Percentiles rank a stretch among this genome's conserved stretches.
phyloP scores from a whole-genome alignment of 1,140 invertebrate genomes.

The Dendroctonus ponderosae region DNA sequence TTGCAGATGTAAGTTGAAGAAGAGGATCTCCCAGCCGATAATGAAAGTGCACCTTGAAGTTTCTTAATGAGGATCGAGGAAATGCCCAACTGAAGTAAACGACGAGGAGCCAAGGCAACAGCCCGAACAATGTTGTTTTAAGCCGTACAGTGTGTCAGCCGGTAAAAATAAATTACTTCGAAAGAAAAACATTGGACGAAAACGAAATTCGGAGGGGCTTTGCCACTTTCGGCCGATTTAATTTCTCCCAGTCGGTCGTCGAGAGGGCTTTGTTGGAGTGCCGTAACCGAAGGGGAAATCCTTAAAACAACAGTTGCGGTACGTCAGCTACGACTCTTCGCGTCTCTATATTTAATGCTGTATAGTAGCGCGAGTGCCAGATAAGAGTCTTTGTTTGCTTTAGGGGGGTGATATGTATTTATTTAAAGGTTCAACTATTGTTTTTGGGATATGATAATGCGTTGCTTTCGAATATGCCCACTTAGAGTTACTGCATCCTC shows the following conservation, averaged over 20 bases:
- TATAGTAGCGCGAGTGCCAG: not conserved
- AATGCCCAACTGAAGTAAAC: not conserved
- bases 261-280: slow-evolving; percentile 29
- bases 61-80: not conserved
- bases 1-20: no score
- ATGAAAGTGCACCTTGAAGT: no score
- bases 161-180: slow-evolving; percentile 31
- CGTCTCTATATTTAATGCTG: slow-evolving; percentile 37
- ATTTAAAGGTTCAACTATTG: not conserved
- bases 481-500: not conserved
- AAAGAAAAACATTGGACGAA: slow-evolving; percentile 23
- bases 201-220: slow-evolving; percentile 21
- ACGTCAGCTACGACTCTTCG: slow-evolving; percentile 32
- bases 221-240: slow-evolving; percentile 24
- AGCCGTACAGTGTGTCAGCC: slow-evolving; percentile 26
- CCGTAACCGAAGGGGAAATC: slow-evolving; percentile 34
- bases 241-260: slow-evolving; percentile 7
- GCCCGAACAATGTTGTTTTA: slow-evolving; percentile 15
- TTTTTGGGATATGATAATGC: not conserved
- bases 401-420: not conserved
- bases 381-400: not conserved
- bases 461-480: not conserved
- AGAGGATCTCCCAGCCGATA: no score
- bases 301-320: slow-evolving; percentile 42
- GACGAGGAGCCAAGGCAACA: not conserved